Evolutionary conservation across 1,140 invertebrate genomes (phyloP), one percentile per base, ranked within the genome.

Genomic region (Listronotus bonariensis): DNA sequence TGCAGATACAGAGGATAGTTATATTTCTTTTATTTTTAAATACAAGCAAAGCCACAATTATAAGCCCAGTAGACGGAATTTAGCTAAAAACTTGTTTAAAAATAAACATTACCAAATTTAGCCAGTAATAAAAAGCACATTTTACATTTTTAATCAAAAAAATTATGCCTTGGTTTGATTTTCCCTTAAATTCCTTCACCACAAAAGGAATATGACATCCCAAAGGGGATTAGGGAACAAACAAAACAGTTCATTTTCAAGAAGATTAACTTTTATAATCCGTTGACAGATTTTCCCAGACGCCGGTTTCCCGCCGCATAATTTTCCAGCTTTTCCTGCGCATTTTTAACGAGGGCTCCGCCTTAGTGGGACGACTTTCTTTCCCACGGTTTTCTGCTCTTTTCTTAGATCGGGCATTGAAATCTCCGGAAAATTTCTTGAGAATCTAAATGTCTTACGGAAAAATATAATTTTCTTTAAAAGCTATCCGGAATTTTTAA

Each of bases 181-280:
- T 26, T 26, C 20, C 5, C 20, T 26, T 26, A 26, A 26, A 26
- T 26, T 26, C 20, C 20, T 26, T 26, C 5, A 26, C 20, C 20
- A 26, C 20, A 26, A 26, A 26, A 26, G 20, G 17, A 48, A 59
- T 34, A 49, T 59, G 57, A 49, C 57, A 59, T 34, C 14, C 48
- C 46, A 26, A 36, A 46, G 55, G 32, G 14, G 32, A 14, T 34
- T 10, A 42, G 11, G 15, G 31, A 49, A 15, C 43, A 51, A 59
- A 59, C 43, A 69, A 72, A 72, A 72, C 65, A 73, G 73, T 68
- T 72, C 69, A 74, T 70, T 74, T 74, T 66, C 67, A 65, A 59
- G 63, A 40, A 70, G 71, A 74, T 74, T 74, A 74, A 72, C 73
- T 74, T 72, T 68, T 68, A 74, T 74, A 74, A 71, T 71, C 73